Evolutionary conservation across 2,113 vertebrate genomes (phyloP), one percentile per base, ranked within the genome.

Genomic region (Scomber japonicus): DNA sequence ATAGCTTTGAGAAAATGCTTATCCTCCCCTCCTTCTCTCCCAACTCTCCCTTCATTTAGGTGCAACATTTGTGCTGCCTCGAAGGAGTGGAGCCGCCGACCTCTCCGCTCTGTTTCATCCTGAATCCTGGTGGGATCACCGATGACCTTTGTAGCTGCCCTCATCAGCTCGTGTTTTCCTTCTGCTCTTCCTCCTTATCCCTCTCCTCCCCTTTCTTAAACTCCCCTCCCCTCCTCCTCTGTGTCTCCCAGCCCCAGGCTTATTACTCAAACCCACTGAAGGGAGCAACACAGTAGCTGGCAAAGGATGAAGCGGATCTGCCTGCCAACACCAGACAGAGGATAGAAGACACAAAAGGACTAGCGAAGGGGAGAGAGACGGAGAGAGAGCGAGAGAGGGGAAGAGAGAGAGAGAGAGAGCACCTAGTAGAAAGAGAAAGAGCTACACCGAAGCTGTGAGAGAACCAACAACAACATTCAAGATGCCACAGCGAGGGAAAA

Each of bases 231-330:
- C 81, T 78, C 73, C 61, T 60, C n/a, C 82, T 56, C 61, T 45
- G 78, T 69, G 74, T 83, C 77, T 86, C 82, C 62, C 69, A 70
- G 75, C 67, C 79, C 30, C 13, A 44, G 86, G 77, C 73, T 90
- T 86, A 85, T 91, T 91, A 85, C 90, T 92, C 85, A 70, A 74
- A 83, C 65, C 81, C 80, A 56, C 73, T 84, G 77, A 83, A 84
- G 72, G 75, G 70, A 90, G 83, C 83, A 82, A 45, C 80, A 87
- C 91, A 86, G 84, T 82, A 81, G 81, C 90, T 89, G 86, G 91
- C 90, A 91, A 70, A 86, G 69, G 89, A 90, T 91, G 87, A 93
- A 91, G 80, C 66, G 1, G 55, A 46, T 76, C 84, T 63, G 78
- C 72, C 83, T 88, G 90, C 92, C 83, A 90, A 81, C 75, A 60